phyloP scores from a whole-genome alignment of 2,797 vertebrate species.

The Enteromius unitaeniatus region DNA sequence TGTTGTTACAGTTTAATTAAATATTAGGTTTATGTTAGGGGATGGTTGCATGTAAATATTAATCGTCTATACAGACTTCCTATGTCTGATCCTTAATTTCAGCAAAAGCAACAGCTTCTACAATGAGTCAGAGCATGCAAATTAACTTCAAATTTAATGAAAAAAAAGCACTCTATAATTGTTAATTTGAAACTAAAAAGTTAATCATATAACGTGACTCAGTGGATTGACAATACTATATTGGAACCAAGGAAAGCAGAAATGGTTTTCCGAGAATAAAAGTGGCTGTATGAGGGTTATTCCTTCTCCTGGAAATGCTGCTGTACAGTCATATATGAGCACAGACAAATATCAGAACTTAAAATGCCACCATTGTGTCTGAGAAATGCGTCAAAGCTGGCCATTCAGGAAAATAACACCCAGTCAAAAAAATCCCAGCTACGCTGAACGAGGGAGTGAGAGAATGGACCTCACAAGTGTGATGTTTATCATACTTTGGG shows the following conservation, averaged over 20 bases:
- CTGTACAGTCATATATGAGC: background rate
- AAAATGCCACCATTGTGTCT: constrained; percentile 61
- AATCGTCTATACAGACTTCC: too few relatives aligned
- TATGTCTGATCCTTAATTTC: too few relatives aligned
- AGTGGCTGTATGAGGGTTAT: too few relatives aligned
- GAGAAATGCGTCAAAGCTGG: constrained; percentile 49
- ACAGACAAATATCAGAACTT: constrained; percentile 34
- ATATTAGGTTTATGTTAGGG: background rate
- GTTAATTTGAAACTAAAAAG: background rate
- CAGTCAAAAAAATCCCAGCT: constrained; percentile 55
- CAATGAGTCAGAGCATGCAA: too few relatives aligned
- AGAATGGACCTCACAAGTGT: background rate
- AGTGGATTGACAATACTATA: background rate
- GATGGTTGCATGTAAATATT: too few relatives aligned
- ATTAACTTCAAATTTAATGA: too few relatives aligned
- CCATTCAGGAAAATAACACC: constrained; percentile 45
- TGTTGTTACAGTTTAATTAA: background rate
- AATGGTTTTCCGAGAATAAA: background rate
- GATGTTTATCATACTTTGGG: background rate
- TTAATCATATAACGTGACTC: background rate
- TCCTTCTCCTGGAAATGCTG: background rate
- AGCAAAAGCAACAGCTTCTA: too few relatives aligned
- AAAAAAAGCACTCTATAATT: too few relatives aligned
- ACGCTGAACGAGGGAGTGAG: constrained; percentile 50
- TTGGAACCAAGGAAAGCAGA: background rate